Evolutionary conservation across 2,888 invertebrate genomes (phyloP), one percentile per base, ranked within the genome.

Genomic region (Heliconius charithonia): DNA sequence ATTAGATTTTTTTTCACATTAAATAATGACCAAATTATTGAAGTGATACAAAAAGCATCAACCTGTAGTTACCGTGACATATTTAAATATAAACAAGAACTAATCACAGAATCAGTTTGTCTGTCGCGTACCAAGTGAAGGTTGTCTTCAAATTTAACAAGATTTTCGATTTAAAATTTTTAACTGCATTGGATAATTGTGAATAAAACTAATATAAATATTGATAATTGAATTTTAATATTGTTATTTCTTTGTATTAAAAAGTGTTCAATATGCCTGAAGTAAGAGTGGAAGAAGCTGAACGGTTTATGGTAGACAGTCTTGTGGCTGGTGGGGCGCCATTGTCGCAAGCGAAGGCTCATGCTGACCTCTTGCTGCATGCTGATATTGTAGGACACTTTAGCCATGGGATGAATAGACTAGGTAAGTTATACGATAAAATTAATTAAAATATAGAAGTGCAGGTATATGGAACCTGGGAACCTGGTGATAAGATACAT

Each of bases 351-450:
- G 97, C 97, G 0, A 86, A 87, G 67, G 94, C 93, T 7, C 95
- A 97, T 19, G 97, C 97, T 0, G 96, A 96, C 69, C 93, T 97
- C 78, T 91, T 97, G 73, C 93, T 97, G 77, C 96, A 96, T 56
- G 98, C 98, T 6, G 98, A 98, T 88, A 95, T 96, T 83, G 95
- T 97, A 22, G 98, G 98, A 0, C 98, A 98, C 87, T 98, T 96
- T 86, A 98, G 98, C 85, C 98, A 98, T 89, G 98, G 98, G 10
- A 95, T 98, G 86, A 98, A 98, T 87, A 95, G 98, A 86, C 91
- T 97, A 74, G 96, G 97, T 97, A 88, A 91, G 89, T 79, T 87
- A 29, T 76, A 27, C 3, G 4, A 45, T 45, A 16, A 1, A 16
- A 45, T 0, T 45, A 3, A 4, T 41, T 45, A 45, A 45, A 45